Evolutionary conservation across 2,888 invertebrate genomes (phyloP).

Genomic region (Drosophila cracens): DNA sequence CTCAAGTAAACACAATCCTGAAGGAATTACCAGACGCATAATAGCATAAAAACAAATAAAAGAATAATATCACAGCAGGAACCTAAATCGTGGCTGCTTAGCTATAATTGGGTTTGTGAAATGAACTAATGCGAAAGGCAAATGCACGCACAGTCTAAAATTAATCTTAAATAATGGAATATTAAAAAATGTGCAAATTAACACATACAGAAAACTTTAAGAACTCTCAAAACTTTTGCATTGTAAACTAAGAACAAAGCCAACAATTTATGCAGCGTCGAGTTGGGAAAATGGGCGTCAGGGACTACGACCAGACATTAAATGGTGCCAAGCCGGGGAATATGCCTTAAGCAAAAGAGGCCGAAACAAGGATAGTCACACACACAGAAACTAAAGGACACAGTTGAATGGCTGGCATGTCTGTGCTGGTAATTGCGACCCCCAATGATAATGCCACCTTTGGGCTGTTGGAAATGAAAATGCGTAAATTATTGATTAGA

Average conservation of each 20-base stretch:
- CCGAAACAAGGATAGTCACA: slow-evolving; percentile 19
- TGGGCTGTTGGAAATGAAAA: slow-evolving; percentile 72
- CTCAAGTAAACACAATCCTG: slow-evolving; percentile 79
- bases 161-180: slow-evolving; percentile 64
- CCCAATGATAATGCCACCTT: slow-evolving; percentile 75
- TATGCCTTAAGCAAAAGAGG: slow-evolving; percentile 17
- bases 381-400: slow-evolving; percentile 36
- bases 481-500: slow-evolving; percentile 80
- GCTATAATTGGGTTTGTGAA: slow-evolving; percentile 64
- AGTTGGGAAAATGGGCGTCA: slow-evolving; percentile 61
- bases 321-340: slow-evolving; percentile 20
- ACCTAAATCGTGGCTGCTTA: slow-evolving; percentile 59
- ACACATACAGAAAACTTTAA: slow-evolving; percentile 49
- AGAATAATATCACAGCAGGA: slow-evolving; percentile 6
- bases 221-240: slow-evolving; percentile 41
- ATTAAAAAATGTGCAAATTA: slow-evolving; percentile 57
- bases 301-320: slow-evolving; percentile 58
- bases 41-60: slow-evolving; percentile 50
- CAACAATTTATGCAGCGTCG: slow-evolving; percentile 64
- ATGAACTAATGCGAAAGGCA: slow-evolving; percentile 14
- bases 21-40: slow-evolving; percentile 75
- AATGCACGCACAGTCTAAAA: slow-evolving; percentile 22
- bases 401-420: slow-evolving; percentile 68
- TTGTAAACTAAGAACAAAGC: slow-evolving; percentile 55
- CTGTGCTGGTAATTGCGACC: slow-evolving; percentile 68